Evolutionary conservation across 2,113 vertebrate genomes (phyloP).

Genomic region (Callorhinus ursinus): DNA sequence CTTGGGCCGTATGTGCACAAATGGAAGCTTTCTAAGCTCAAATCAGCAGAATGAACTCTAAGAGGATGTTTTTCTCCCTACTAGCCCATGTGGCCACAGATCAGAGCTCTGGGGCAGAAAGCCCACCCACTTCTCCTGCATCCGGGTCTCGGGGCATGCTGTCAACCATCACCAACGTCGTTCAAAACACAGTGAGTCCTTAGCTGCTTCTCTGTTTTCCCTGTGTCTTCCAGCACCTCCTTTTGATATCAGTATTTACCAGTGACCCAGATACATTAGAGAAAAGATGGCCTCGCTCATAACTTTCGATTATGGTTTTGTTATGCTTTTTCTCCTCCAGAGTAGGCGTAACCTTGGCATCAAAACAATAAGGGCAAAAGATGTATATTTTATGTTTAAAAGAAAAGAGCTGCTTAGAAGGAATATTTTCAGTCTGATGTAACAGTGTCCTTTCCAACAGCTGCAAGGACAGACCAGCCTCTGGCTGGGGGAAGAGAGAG

Average conservation of each 20-base stretch:
- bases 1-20: not conserved
- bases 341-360: constrained; percentile 53
- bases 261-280: constrained; percentile 61
- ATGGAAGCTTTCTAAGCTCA: not conserved
- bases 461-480: not conserved
- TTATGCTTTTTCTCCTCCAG: constrained; percentile 43
- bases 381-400: constrained; percentile 36
- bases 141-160: constrained; percentile 90
- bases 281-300: constrained; percentile 19
- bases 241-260: constrained; percentile 56
- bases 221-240: not conserved
- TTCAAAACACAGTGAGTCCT: constrained; percentile 95
- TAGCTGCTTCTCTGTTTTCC: not conserved
- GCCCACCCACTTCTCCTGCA: constrained; percentile 74
- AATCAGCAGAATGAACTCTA: not conserved
- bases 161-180: constrained; percentile 92
- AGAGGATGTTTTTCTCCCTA: constrained; percentile 40
- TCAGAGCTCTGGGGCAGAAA: constrained; percentile 62
- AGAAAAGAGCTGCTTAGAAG: constrained; percentile 33
- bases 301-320: constrained; percentile 47
- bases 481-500: not conserved
- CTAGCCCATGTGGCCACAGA: constrained; percentile 73
- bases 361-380: constrained; percentile 57
- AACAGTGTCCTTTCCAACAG: constrained; percentile 25
- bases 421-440: constrained; percentile 14